Base-by-base conservation (phyloP, 2,888 invertebrate genomes). In the Euzetes globulus region DNA sequence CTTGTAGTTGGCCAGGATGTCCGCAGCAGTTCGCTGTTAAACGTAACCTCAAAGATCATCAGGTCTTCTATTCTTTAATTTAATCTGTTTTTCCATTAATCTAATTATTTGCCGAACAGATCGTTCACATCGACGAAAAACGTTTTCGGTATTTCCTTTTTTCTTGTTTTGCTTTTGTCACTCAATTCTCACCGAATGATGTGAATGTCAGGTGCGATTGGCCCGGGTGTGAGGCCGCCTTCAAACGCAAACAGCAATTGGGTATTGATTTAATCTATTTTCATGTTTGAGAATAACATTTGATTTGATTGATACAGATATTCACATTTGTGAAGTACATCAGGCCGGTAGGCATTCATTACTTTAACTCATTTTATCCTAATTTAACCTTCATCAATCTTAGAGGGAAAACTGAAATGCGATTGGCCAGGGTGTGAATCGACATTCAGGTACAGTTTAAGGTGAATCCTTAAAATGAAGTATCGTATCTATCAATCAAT, bases 221-320 rank as follows among this genome's bases (percentile, higher is more conserved):
- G 25, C 27, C 25, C 58, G 58, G 65, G 1, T 65, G 65, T 65
- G 65, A 65, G 29, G 15, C 65, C 1, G 65, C 33, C 17, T 65
- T 65, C 37, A 65, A 65, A 65, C 65, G 65, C n/a, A 65, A 65
- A 37, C 65, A 65, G 37, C 65, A 65, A 65, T 19, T 65, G n/a
- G 65, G 37, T 65, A 17, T 29, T 7, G 15, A 63, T 7, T 7
- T 6, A 29, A 29, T 9, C 17, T 63, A 17, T 29, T 63, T 63
- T 29, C n/a, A 17, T 29, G 2, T 15, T 15, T 63, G n/a, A 22
- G 6, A 9, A 17, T 15, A 17, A 9, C 6, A 15, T 63, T 29
- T 1, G 6, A 29, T 63, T 33, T 29, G 9, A 25, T 29, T 29
- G 1, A 5, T 6, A 63, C 6, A 63, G 63, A 63, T 6, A 65